Evolutionary conservation across 1,140 invertebrate species (phyloP), one percentile per base, ranked within the genome.

Genomic region (Drosophila saltans): DNA sequence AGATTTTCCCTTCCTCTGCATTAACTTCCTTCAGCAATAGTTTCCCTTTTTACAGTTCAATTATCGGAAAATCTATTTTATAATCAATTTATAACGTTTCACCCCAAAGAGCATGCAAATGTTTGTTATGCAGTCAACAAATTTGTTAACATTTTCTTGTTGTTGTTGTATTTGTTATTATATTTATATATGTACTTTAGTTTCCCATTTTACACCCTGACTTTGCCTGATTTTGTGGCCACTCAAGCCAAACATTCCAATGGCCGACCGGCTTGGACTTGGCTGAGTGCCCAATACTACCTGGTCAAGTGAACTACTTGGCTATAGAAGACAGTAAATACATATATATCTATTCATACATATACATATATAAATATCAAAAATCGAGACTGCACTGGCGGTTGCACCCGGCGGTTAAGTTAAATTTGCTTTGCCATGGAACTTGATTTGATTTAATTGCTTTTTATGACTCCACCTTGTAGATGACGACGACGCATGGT

Each of bases 241-340:
- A 83, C 69, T 89, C 48, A 88, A 80, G 84, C 77, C 63, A 56
- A 88, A 72, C 83, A 88, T 88, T 88, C 80, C 84, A 88, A 58
- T 72, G 79, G 72, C 78, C 55, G 61, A 67, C 59, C 45, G 65
- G 40, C 61, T 68, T 26, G 64, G 66, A 43, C 78, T 81, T 80
- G 83, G 84, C 83, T 82, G 70, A 45, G 66, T 89, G 84, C 73
- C 78, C 83, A 83, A 48, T 40, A 83, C 84, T 83, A 89, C 84
- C 83, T 88, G 83, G 83, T 86, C 82, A 86, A 83, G 72, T 88
- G 84, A 88, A 89, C 80, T 88, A 83, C 80, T 86, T 86, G 83
- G 83, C 73, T 74, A 39, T 55, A 65, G 60, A 67, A 69, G 16
- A 52, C 24, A 26, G 8, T 52, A 24, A 6, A 16, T 55, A 55